A percentile compares a stretch with the other conserved stretches of the same genome.
Evolutionary conservation across 2,888 invertebrate species (phyloP).

Genomic region (Drosophila paracracens): DNA sequence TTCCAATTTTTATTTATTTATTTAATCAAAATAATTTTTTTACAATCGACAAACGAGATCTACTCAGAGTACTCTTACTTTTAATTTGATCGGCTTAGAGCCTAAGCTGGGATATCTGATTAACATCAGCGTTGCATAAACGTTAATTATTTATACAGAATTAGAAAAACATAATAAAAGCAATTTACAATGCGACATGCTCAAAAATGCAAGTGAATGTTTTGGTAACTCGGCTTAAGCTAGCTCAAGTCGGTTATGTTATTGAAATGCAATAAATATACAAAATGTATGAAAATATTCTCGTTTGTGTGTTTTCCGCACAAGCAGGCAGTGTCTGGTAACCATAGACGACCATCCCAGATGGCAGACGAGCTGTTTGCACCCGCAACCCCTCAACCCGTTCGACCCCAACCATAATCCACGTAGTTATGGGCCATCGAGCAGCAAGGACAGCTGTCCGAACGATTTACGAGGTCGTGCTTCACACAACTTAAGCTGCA

Average conservation of each 20-base stretch:
- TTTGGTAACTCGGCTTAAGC: neutral
- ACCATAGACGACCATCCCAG: neutral
- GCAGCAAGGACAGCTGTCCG: constrained; percentile 8
- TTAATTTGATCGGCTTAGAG: neutral
- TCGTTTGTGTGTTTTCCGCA: neutral
- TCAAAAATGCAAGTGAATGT: neutral
- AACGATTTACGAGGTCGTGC: constrained; percentile 14
- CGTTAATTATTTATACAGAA: neutral
- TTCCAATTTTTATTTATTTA: neutral
- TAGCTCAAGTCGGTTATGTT: neutral
- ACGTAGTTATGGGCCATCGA: constrained; percentile 15
- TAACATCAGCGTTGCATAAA: neutral
- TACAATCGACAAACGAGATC: neutral
- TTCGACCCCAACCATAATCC: neutral
- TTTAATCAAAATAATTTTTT: neutral
- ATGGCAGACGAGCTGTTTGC: neutral
- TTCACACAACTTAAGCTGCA: constrained; percentile 2
- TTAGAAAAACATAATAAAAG: neutral
- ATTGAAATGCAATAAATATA: neutral
- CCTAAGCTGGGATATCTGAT: no score
- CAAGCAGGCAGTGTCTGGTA: neutral
- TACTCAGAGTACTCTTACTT: neutral
- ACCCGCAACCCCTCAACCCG: neutral
- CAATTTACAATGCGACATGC: neutral
- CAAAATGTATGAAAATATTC: neutral